Evolutionary conservation across 1,140 invertebrate genomes (phyloP).

Genomic region (Zelostemma sp.): DNA sequence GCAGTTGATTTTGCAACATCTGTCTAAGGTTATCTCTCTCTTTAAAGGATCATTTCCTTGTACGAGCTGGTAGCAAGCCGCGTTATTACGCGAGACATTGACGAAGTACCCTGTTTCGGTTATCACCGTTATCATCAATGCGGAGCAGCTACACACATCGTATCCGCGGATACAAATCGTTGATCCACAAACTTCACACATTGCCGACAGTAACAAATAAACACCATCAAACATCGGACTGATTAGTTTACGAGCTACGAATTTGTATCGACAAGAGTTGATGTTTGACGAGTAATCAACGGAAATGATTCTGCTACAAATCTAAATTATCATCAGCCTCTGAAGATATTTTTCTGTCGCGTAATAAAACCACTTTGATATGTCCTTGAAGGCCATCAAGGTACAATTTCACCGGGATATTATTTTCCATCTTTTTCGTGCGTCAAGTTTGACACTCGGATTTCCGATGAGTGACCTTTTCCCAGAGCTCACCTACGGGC

Average conservation of each 20-base stretch:
- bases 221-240: background rate
- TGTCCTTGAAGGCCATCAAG: too few species aligned
- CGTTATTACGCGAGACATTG: conserved; percentile 39
- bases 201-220: background rate
- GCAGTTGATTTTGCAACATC: conserved; percentile 25
- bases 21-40: conserved; percentile 31
- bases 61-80: conserved; percentile 29
- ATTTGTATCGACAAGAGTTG: background rate
- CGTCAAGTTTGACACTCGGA: too few species aligned
- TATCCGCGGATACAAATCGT: background rate
- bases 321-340: too few species aligned
- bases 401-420: too few species aligned
- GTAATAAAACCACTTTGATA: too few species aligned
- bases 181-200: background rate
- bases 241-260: background rate
- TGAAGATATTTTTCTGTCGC: too few species aligned
- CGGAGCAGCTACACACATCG: conserved; percentile 9
- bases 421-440: too few species aligned
- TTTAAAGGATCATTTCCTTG: conserved; percentile 27
- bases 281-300: too few species aligned
- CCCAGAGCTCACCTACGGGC: too few species aligned
- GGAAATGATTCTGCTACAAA: too few species aligned
- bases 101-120: conserved; percentile 30
- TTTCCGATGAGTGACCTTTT: too few species aligned
- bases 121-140: conserved; percentile 25